A percentile compares a stretch with the other conserved stretches of the same genome.
Conservation (phyloP, 2,888 invertebrate species). For the Hoplodrina ambigua region DNA sequence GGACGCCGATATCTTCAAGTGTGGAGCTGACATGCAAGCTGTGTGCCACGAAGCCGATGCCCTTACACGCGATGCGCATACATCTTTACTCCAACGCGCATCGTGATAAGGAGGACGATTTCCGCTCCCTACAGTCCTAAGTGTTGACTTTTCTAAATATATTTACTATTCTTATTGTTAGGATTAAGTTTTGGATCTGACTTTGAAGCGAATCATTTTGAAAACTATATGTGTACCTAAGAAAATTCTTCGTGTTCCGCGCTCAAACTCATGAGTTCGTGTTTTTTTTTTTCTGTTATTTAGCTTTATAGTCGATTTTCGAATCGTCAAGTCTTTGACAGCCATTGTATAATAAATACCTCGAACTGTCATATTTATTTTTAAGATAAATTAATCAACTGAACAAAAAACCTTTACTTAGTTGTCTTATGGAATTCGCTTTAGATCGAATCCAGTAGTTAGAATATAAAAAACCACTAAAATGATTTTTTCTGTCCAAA, state of each 20-base stretch:
- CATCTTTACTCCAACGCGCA: constrained; percentile 88
- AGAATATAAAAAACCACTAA: neutral
- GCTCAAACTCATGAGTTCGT: neutral
- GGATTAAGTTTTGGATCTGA: constrained; percentile 37
- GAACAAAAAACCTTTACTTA: no score
- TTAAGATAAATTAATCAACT: no score
- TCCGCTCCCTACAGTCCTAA: constrained; percentile 75
- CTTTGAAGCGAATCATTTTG: neutral
- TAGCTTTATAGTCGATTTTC: neutral
- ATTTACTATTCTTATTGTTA: constrained; percentile 5
- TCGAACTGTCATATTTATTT: no score
- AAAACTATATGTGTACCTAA: constrained; percentile 1
- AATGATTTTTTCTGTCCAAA: neutral
- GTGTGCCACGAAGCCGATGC: constrained; percentile 80
- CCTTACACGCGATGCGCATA: constrained; percentile 85
- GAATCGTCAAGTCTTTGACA: no score
- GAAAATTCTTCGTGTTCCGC: neutral
- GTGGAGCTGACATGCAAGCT: constrained; percentile 83
- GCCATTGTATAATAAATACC: no score
- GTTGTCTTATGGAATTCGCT: neutral
- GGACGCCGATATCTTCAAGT: constrained; percentile 74
- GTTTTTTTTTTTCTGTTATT: neutral
- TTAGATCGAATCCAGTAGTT: neutral
- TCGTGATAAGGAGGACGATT: constrained; percentile 81
- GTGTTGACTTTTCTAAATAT: neutral